Conservation (phyloP, 2,888 invertebrate genomes). For the Tachina lurida region DNA sequence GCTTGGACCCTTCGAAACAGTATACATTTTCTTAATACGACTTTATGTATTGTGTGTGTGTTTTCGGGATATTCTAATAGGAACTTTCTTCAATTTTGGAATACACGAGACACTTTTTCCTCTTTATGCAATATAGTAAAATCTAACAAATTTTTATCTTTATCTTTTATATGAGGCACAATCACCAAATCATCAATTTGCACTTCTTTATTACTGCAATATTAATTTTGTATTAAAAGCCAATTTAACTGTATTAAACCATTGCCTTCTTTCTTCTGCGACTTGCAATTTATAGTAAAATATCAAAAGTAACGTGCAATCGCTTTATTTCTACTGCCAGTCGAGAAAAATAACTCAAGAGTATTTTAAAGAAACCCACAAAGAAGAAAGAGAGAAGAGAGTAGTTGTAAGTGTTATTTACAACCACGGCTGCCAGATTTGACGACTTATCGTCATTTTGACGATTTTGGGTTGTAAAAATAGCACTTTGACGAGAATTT, state of each 20-base stretch:
- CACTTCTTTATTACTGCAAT: slow-evolving; percentile 13
- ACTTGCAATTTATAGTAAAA: slow-evolving; percentile 53
- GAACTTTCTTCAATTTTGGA: slow-evolving; percentile 53
- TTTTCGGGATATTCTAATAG: slow-evolving; percentile 36
- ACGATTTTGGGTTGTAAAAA: no score
- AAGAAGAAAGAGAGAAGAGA: no score
- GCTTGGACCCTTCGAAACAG: slow-evolving; percentile 93
- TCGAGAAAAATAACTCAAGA: slow-evolving; percentile 46
- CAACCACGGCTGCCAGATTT: no score
- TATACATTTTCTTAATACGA: slow-evolving; percentile 87
- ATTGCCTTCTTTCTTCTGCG: slow-evolving; percentile 28
- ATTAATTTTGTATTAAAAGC: slow-evolving; percentile 5
- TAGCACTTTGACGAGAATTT: no score
- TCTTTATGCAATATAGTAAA: neutral
- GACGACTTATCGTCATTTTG: no score
- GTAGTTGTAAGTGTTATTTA: no score
- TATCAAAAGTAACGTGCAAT: slow-evolving; percentile 68
- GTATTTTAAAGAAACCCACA: slow-evolving; percentile 3
- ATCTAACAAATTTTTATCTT: neutral
- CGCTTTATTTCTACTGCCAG: neutral
- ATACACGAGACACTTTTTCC: slow-evolving; percentile 5
- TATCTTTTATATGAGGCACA: neutral
- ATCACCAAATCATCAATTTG: neutral
- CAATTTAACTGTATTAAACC: slow-evolving; percentile 21
- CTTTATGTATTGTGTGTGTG: neutral